phyloP scores from a whole-genome alignment of 2,113 vertebrate species.

The Andinoacara biseriatus region DNA sequence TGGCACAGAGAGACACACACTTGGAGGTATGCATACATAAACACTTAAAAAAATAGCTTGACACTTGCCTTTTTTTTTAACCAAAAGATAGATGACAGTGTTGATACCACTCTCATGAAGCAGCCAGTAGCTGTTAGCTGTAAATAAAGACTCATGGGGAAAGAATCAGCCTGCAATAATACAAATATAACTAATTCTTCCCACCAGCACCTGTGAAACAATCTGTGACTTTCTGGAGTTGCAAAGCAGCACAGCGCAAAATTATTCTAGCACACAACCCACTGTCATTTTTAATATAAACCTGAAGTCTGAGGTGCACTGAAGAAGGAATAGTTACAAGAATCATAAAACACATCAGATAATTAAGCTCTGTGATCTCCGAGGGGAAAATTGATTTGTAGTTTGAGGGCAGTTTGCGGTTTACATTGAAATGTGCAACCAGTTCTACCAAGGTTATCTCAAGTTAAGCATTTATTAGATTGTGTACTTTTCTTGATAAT shows the following conservation, averaged over 20 bases:
- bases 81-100: not conserved
- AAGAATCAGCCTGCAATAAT: not conserved
- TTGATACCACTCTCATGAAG: not conserved
- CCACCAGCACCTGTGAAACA: not conserved
- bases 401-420: not conserved
- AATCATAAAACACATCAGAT: not conserved
- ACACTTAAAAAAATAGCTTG: not conserved
- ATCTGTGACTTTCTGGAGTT: not conserved
- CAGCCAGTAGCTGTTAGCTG: not conserved
- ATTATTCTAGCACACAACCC: not conserved
- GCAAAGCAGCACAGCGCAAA: not conserved
- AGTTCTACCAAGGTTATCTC: not conserved
- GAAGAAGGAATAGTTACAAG: not conserved
- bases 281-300: slow-evolving; percentile 1
- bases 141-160: not conserved
- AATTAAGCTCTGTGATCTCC: not conserved
- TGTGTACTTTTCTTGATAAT: not conserved
- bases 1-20: slow-evolving; percentile 83
- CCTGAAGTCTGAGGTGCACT: not conserved
- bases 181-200: not conserved
- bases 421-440: not conserved
- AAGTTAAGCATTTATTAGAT: not conserved
- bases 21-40: slow-evolving; percentile 80
- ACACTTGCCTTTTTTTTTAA: not conserved
- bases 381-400: not conserved